Evolutionary conservation across 2,113 vertebrate genomes (phyloP).

Genomic region (Lonchura striata): DNA sequence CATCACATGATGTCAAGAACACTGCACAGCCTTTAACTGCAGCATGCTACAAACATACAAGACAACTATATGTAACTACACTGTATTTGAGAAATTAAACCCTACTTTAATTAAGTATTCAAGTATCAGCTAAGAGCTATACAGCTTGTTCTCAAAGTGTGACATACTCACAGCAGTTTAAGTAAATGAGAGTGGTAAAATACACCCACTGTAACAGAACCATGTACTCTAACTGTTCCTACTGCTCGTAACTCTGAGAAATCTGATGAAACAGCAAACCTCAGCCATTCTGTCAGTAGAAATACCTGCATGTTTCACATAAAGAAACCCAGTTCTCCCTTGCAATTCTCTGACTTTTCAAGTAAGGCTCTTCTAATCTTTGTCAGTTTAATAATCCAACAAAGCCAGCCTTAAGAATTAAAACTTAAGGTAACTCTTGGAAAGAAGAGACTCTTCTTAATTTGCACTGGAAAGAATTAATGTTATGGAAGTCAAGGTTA

Average conservation of each 20-base stretch:
- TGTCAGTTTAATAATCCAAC: neutral
- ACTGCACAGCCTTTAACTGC: neutral
- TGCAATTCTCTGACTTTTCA: neutral
- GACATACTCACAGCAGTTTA: neutral
- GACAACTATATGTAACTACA: fast-evolving
- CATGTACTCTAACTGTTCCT: neutral
- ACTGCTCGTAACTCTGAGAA: neutral
- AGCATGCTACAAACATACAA: neutral
- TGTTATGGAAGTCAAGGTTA: fast-evolving
- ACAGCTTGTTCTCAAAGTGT: neutral
- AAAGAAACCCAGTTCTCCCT: neutral
- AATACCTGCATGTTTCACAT: neutral
- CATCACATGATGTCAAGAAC: fast-evolving
- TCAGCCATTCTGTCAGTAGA: neutral
- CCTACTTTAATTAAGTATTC: neutral
- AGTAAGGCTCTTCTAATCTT: neutral
- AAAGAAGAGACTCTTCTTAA: neutral
- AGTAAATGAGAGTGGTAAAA: neutral
- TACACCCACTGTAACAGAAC: neutral
- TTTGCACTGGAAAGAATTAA: neutral
- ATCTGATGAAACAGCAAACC: neutral
- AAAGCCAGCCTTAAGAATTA: neutral
- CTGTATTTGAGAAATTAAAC: neutral
- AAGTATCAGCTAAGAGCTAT: neutral
- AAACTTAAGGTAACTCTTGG: neutral